Evolutionary conservation across 2,113 vertebrate species (phyloP).

Genomic region (Malurus alboscapulatus): DNA sequence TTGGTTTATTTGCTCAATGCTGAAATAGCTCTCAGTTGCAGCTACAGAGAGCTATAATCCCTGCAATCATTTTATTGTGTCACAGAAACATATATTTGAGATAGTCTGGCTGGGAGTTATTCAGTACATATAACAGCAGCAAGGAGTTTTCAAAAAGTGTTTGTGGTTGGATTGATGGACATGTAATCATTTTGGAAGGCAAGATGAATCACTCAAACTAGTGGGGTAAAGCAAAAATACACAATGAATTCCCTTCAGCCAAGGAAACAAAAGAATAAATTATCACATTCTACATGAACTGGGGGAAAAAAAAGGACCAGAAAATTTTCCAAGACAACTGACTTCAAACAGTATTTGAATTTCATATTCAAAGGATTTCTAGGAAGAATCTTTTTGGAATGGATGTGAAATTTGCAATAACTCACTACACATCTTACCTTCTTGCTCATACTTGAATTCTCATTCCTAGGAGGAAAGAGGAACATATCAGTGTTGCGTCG

Average conservation of each 20-base stretch:
- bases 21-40: conserved; percentile 6
- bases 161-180: conserved; percentile 10
- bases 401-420: not conserved
- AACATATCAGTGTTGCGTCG: conserved; percentile 3
- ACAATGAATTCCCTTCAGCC: not conserved
- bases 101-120: not conserved
- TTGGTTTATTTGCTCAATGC: not conserved
- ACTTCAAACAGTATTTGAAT: not conserved
- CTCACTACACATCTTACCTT: not conserved
- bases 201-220: conserved; percentile 5
- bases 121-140: not conserved
- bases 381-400: not conserved
- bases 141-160: not conserved
- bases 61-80: not conserved
- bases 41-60: not conserved
- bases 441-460: not conserved
- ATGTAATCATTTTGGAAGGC: conserved; percentile 1
- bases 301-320: not conserved
- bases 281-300: not conserved
- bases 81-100: not conserved
- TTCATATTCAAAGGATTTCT: not conserved
- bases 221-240: not conserved
- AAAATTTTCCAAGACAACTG: not conserved
- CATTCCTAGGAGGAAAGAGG: conserved; percentile 40
- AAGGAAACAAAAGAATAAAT: conserved; percentile 9